Conservation (phyloP, 1,140 invertebrate genomes). For the Sycophaga agraensis region DNA sequence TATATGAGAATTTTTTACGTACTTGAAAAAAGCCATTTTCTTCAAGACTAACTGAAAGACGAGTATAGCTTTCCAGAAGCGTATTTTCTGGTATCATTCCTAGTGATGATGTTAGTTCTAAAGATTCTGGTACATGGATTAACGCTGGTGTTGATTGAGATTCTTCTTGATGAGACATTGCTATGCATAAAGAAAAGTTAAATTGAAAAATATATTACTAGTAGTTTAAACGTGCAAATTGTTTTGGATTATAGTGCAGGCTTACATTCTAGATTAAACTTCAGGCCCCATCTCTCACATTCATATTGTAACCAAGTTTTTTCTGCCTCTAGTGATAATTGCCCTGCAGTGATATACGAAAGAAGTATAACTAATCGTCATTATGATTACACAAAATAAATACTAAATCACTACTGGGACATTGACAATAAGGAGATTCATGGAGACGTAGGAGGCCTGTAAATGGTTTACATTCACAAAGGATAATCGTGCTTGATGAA, state of each 20-base stretch:
- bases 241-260: slow-evolving; percentile 39
- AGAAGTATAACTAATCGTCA: slow-evolving; percentile 17
- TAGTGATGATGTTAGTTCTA: slow-evolving; percentile 62
- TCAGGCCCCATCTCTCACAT: slow-evolving; percentile 80
- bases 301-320: slow-evolving; percentile 87
- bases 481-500: not conserved
- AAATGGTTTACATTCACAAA: not conserved
- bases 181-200: slow-evolving; percentile 50
- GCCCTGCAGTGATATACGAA: slow-evolving; percentile 63
- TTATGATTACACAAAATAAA: slow-evolving; percentile 23
- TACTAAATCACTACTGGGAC: slow-evolving; percentile 4
- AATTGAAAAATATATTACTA: not conserved
- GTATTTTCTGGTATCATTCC: slow-evolving; percentile 83
- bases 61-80: slow-evolving; percentile 79
- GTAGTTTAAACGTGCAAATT: slow-evolving; percentile 11
- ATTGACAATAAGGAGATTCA: slow-evolving; percentile 9
- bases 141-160: slow-evolving; percentile 82
- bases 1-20: slow-evolving; percentile 21
- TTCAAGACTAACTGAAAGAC: slow-evolving; percentile 82
- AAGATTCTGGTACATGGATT: slow-evolving; percentile 65
- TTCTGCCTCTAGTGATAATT: slow-evolving; percentile 81
- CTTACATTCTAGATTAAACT: slow-evolving; percentile 79
- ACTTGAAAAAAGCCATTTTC: slow-evolving; percentile 82
- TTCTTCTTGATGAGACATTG: slow-evolving; percentile 73
- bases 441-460: not conserved